phyloP scores from a whole-genome alignment of 2,113 vertebrate species.

The Chaetodon auriga region DNA sequence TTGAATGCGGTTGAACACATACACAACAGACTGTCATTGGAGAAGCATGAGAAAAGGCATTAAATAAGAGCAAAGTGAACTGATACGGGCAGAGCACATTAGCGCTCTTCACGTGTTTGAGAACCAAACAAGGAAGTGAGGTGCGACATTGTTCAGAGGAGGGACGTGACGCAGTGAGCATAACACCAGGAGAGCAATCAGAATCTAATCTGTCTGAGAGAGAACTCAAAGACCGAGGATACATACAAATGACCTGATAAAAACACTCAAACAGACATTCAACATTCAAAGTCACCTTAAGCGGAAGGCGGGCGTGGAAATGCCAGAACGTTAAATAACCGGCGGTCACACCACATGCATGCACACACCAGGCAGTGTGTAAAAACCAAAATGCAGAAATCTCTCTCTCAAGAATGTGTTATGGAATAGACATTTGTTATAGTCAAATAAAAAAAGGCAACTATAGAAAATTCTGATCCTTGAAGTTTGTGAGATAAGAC shows the following conservation, averaged over 20 bases:
- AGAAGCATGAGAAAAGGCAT: constrained; percentile 61
- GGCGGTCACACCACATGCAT: not conserved
- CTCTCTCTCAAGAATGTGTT: not conserved
- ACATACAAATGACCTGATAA: constrained; percentile 59
- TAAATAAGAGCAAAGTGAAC: constrained; percentile 33
- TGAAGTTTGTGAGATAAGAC: not conserved
- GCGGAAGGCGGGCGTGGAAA: constrained; percentile 22
- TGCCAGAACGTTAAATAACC: constrained; percentile 31
- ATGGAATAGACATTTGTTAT: not conserved
- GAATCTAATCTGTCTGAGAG: constrained; percentile 53
- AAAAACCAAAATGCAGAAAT: not conserved
- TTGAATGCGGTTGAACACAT: not conserved
- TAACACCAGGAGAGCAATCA: constrained; percentile 36
- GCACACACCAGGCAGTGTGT: not conserved
- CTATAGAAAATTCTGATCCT: not conserved
- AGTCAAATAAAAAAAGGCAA: not conserved
- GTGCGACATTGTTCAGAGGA: constrained; percentile 26
- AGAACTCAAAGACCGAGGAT: constrained; percentile 33
- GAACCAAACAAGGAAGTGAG: constrained; percentile 55
- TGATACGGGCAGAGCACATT: constrained; percentile 34
- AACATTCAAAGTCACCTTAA: constrained; percentile 54
- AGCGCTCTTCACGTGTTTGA: constrained; percentile 28
- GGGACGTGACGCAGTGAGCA: constrained; percentile 9
- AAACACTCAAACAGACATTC: constrained; percentile 24
- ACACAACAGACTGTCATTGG: constrained; percentile 29